Percentiles rank a stretch among this genome's conserved stretches.
These are phyloP conservation scores for Camponotus vicinus DNA, from an alignment of 1,140 invertebrate genomes.

Conservation along the genomic window DNA sequence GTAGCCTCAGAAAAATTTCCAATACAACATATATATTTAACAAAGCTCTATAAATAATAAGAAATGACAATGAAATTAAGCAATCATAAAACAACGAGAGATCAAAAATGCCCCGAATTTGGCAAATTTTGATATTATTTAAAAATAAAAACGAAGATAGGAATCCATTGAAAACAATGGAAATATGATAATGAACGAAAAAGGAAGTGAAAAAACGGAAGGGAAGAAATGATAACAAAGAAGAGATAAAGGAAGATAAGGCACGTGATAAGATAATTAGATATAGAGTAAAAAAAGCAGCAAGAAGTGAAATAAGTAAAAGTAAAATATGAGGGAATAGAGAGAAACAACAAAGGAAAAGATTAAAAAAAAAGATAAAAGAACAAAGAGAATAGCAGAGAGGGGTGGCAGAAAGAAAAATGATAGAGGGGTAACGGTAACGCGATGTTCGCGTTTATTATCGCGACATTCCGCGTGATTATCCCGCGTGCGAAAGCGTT, in stretches of 20 bases:
- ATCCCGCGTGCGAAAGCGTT: conserved; percentile 67
- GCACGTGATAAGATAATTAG: not conserved
- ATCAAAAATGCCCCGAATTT: too few relatives aligned
- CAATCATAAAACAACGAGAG: too few relatives aligned
- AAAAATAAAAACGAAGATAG: not conserved
- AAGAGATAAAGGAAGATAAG: not conserved
- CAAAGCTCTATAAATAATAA: not conserved
- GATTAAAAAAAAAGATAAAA: conserved; percentile 20
- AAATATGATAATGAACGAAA: not conserved
- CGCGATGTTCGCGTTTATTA: conserved; percentile 68
- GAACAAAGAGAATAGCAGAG: not conserved
- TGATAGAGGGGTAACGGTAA: conserved; percentile 31
- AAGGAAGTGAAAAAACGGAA: not conserved
- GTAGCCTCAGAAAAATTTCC: not conserved
- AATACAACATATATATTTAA: not conserved
- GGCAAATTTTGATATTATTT: too few relatives aligned
- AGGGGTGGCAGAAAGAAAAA: conserved; percentile 13
- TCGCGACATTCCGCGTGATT: conserved; percentile 70
- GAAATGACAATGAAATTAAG: not conserved
- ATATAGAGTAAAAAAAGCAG: not conserved
- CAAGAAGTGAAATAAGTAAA: conserved; percentile 15
- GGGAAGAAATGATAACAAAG: not conserved
- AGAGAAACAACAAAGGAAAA: conserved; percentile 9
- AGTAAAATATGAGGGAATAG: not conserved
- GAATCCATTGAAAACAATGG: not conserved